Percentiles rank a stretch among this genome's conserved stretches.
Evolutionary conservation across 2,113 vertebrate genomes (phyloP).

Genomic region (Saguinus midas): DNA sequence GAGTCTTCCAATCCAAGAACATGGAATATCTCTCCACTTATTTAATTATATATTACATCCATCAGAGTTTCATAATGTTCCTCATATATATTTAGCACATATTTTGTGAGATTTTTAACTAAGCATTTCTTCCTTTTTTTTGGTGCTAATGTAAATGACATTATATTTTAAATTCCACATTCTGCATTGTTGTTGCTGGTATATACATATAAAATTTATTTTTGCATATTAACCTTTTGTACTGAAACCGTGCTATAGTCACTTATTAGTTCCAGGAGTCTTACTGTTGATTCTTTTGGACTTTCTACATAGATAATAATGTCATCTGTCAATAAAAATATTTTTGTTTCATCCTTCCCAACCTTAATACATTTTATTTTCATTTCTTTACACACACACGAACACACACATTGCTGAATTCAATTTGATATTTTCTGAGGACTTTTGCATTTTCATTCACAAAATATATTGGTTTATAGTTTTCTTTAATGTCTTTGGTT

Average conservation of each 20-base stretch:
- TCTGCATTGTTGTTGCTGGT: neutral
- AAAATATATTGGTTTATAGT: neutral
- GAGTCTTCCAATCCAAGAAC: neutral
- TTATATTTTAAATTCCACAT: neutral
- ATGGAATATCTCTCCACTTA: neutral
- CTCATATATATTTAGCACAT: neutral
- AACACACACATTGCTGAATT: neutral
- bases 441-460: neutral
- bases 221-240: neutral
- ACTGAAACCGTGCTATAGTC: neutral
- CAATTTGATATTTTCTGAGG: neutral
- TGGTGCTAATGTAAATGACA: neutral
- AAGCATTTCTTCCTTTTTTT: neutral
- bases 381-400: neutral
- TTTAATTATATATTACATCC: neutral
- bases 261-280: neutral
- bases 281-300: neutral
- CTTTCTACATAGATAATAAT: neutral
- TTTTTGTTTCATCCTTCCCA: neutral
- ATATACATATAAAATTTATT: neutral
- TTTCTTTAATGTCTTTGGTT: neutral
- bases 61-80: neutral
- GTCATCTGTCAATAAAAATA: neutral
- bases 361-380: neutral
- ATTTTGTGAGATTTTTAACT: neutral